Base-by-base conservation (phyloP, 2,888 invertebrate species). In the Andricus curvator region DNA sequence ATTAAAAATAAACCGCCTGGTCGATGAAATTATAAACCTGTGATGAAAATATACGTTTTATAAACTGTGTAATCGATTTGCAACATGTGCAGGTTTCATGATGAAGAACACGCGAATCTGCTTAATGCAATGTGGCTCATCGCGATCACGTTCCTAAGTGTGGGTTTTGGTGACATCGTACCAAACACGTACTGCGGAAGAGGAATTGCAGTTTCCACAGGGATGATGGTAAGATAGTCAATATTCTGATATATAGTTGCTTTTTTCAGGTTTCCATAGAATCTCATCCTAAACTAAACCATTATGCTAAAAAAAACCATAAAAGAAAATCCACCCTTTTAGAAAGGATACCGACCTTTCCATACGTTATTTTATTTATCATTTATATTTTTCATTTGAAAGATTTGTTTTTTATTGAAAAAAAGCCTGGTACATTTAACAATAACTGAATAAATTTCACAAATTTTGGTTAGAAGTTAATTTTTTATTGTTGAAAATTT, bases 51-150 rank as follows among this genome's bases (percentile, higher is more conserved):
- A 5, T 4, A 74, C 13, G 20, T 74, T 56, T 56, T 13, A 74
- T 56, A 74, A 74, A 74, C 33, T 74, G 11, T 56, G 33, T 56
- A 56, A 56, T 74, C 74, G 56, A 74, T 74, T 74, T 74, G 51
- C 74, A 33, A 74, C n/a, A 56, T 74, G 74, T 56, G 20, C 93
- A 99, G 99, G 96, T 98, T 98, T 95, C 98, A 99, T 95, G 99
- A 99, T 93, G 98, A 98, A 94, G 98, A 98, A 94, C 99, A 99
- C 94, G 98, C 98, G 93, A 99, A 99, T 95, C 96, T 99, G 93
- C 96, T 98, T 93, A 99, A 99, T 95, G 98, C 99, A 92, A 99
- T 99, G 98, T 99, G 99, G 99, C 96, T 99, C 94, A 99, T 99
- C 94, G 99, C 99, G 93, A 99, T 99, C 93, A 99, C 99, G 92